Percentiles rank a stretch among this genome's conserved stretches.
These are phyloP conservation scores for Drosophila sp. DNA, from an alignment of 1,140 invertebrate genomes.

Conservation along the genomic window DNA sequence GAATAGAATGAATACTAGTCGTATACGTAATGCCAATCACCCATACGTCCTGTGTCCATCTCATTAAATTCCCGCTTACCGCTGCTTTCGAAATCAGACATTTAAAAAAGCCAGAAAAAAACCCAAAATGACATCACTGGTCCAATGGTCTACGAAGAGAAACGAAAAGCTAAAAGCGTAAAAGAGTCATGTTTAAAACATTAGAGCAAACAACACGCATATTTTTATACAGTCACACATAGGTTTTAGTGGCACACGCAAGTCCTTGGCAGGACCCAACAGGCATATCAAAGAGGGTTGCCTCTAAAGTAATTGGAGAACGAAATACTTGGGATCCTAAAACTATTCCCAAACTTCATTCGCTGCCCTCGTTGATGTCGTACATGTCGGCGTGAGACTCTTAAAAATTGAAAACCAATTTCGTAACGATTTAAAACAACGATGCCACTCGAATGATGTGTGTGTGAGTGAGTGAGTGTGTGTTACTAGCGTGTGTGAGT, in stretches of 20 bases:
- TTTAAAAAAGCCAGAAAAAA: too few relatives aligned
- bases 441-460: constrained; percentile 34
- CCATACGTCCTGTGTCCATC: too few relatives aligned
- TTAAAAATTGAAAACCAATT: constrained; percentile 82
- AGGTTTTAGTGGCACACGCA: constrained; percentile 54
- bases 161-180: constrained; percentile 43
- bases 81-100: too few relatives aligned
- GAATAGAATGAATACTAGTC: too few relatives aligned
- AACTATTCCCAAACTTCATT: not conserved
- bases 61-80: too few relatives aligned
- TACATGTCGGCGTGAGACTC: constrained; percentile 48
- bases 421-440: constrained; percentile 71
- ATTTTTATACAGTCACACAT: constrained; percentile 22
- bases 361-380: not conserved
- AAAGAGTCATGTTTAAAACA: constrained; percentile 77
- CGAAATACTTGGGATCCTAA: too few relatives aligned
- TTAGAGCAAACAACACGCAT: constrained; percentile 61
- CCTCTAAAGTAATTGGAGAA: not conserved
- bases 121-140: not conserved
- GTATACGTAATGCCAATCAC: too few relatives aligned
- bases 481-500: constrained; percentile 26
- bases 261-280: constrained; percentile 23
- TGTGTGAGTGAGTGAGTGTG: constrained; percentile 34
- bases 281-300: not conserved
- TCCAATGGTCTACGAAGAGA: constrained; percentile 28